phyloP scores from a whole-genome alignment of 2,113 vertebrate genomes.

The Anthoscopus minutus region DNA sequence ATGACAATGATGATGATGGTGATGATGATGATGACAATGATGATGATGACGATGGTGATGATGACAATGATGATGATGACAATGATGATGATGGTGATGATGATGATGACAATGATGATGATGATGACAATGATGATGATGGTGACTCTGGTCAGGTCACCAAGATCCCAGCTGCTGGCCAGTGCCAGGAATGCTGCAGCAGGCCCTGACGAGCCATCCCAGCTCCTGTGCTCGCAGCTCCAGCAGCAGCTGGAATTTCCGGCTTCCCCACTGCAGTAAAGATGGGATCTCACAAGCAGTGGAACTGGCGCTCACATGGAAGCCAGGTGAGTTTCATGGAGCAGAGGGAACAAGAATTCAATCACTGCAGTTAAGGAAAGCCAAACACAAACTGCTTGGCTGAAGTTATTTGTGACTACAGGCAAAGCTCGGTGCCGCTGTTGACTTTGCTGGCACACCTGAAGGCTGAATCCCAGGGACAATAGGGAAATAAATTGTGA shows the following conservation, averaged over 20 bases:
- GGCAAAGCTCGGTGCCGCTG: not conserved
- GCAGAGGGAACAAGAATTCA: not conserved
- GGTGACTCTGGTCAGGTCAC: not conserved
- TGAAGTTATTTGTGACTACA: fast-evolving
- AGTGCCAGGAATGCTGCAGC: not conserved
- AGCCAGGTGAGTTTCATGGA: not conserved
- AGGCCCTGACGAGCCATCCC: not conserved
- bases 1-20: too few species aligned
- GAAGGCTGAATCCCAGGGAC: not conserved
- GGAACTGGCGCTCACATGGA: not conserved
- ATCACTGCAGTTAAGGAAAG: not conserved
- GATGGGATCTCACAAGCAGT: not conserved
- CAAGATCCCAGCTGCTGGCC: not conserved
- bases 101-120: too few species aligned
- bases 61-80: too few species aligned
- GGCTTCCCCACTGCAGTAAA: not conserved
- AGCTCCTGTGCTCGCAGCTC: not conserved
- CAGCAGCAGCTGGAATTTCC: not conserved
- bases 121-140: too few species aligned
- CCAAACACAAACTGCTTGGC: not conserved
- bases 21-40: too few species aligned
- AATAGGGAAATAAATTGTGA: fast-evolving
- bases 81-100: fast-evolving
- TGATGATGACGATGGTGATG: too few species aligned
- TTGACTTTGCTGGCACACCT: not conserved